Conservation (phyloP, 2,797 vertebrate genomes). For the Danio albolineatus region DNA sequence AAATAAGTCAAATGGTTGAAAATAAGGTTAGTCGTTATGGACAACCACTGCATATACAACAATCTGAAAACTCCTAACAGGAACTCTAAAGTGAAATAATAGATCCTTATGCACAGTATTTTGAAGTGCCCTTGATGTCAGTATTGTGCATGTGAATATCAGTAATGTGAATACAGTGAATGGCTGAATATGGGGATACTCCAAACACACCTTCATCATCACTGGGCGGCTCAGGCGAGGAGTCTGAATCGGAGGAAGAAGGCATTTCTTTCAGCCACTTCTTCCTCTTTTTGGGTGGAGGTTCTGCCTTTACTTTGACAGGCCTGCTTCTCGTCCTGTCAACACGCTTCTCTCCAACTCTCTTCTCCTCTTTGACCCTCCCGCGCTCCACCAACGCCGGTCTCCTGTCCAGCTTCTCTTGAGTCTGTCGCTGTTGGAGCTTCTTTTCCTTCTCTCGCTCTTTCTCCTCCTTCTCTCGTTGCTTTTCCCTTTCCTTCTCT, state of each 20-base stretch:
- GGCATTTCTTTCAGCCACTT: conserved; percentile 87
- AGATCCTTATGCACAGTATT: too few species aligned
- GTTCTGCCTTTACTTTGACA: conserved; percentile 74
- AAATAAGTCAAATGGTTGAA: too few species aligned
- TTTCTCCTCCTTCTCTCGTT: conserved; percentile 53
- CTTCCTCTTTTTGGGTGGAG: conserved; percentile 85
- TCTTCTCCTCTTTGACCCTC: conserved; percentile 62
- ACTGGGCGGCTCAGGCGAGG: conserved; percentile 81
- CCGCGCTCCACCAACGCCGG: conserved; percentile 60
- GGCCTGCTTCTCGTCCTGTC: conserved; percentile 66
- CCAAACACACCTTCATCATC: conserved; percentile 78
- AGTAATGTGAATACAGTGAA: too few species aligned
- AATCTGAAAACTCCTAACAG: too few species aligned
- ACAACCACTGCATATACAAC: too few species aligned
- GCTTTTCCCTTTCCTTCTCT: conserved; percentile 50
- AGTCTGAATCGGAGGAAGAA: conserved; percentile 84
- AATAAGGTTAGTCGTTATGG: too few species aligned
- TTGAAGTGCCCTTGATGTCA: too few species aligned
- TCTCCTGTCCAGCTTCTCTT: conserved; percentile 59
- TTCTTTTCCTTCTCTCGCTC: conserved; percentile 60
- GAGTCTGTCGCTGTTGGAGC: conserved; percentile 56
- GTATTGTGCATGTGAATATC: too few species aligned
- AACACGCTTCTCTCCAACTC: conserved; percentile 69
- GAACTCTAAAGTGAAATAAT: too few species aligned
- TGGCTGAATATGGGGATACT: too few species aligned